Evolutionary conservation across 2,888 invertebrate species (phyloP).

Genomic region (Crossocerus cetratus): DNA sequence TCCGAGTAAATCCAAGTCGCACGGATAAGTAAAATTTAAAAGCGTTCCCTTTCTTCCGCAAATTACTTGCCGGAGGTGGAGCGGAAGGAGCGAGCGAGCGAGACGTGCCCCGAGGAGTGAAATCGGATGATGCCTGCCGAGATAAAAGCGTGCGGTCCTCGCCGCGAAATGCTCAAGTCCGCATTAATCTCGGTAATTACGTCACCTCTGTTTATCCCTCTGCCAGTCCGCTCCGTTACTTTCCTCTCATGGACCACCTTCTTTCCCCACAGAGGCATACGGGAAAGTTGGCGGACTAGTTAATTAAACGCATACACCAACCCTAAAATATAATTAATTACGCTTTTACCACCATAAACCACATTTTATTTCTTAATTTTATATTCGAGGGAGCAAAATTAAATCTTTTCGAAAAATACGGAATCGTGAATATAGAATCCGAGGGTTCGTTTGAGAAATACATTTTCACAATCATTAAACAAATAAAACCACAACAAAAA

Average conservation of each 20-base stretch:
- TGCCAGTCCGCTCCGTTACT: background rate
- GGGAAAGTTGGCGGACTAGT: too few species aligned
- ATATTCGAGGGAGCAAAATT: too few species aligned
- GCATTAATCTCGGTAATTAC: conserved; percentile 74
- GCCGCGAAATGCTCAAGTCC: conserved; percentile 64
- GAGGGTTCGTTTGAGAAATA: too few species aligned
- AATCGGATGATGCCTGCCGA: conserved; percentile 64
- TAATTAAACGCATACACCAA: too few species aligned
- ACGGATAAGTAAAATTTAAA: conserved; percentile 73
- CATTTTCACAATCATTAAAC: too few species aligned
- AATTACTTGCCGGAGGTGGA: conserved; percentile 69
- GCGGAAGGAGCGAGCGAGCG: conserved; percentile 36
- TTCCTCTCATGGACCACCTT: background rate
- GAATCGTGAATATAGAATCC: too few species aligned
- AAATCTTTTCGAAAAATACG: too few species aligned
- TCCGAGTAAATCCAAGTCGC: conserved; percentile 60
- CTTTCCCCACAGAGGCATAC: background rate
- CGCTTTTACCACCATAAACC: too few species aligned
- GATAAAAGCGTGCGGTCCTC: conserved; percentile 59
- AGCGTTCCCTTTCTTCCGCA: conserved; percentile 63
- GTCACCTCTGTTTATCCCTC: conserved; percentile 69
- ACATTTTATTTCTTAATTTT: too few species aligned
- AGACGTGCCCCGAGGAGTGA: conserved; percentile 39
- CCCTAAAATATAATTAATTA: too few species aligned
- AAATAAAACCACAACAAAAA: too few species aligned